These are phyloP conservation scores for Sebastes diploproa DNA, from an alignment of 2,797 vertebrate species.

Conservation along the genomic window DNA sequence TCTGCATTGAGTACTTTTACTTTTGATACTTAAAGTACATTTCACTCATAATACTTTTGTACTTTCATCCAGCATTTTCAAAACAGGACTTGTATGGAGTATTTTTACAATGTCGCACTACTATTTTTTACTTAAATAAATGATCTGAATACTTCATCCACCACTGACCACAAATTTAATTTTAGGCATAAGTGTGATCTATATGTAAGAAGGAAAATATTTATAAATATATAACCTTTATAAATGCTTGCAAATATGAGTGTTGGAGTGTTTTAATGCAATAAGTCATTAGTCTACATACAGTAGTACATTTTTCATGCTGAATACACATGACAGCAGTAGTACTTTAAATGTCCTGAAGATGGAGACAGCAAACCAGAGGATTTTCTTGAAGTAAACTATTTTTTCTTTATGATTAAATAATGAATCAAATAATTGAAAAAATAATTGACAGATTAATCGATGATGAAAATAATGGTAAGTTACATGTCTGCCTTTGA, in stretches of 20 bases:
- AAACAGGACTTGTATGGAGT: neutral
- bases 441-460: neutral
- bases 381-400: neutral
- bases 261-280: neutral
- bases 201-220: no score
- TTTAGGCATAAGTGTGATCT: neutral
- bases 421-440: neutral
- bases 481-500: neutral
- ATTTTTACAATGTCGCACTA: neutral
- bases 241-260: neutral
- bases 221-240: neutral
- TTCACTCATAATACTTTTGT: no score
- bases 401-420: neutral
- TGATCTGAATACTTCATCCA: neutral
- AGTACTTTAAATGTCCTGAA: conserved; percentile 53
- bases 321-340: conserved; percentile 9
- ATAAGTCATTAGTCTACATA: no score
- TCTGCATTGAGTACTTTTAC: neutral
- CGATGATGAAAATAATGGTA: neutral
- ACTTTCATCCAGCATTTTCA: no score
- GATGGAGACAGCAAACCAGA: conserved; percentile 62
- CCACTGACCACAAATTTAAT: neutral
- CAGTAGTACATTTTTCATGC: neutral
- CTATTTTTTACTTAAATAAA: neutral
- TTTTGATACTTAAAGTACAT: no score